These are phyloP conservation scores for Hirtodrosophila histrioides DNA, from an alignment of 2,888 invertebrate genomes.

Conservation along the genomic window DNA sequence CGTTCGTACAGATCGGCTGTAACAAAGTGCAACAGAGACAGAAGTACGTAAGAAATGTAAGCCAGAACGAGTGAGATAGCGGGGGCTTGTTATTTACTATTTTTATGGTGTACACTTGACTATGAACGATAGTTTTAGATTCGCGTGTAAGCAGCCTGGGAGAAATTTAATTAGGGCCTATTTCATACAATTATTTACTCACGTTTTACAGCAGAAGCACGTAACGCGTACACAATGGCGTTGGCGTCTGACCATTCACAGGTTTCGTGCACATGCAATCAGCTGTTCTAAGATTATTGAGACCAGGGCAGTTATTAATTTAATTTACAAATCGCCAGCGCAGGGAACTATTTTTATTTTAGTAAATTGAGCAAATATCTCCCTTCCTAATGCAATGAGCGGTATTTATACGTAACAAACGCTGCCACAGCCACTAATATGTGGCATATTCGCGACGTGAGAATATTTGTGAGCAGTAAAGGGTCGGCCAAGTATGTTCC, in stretches of 20 bases:
- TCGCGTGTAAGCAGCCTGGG: neutral
- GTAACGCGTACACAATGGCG: slow-evolving; percentile 55
- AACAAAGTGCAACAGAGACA: slow-evolving; percentile 36
- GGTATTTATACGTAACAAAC: too few relatives aligned
- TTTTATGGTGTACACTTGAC: neutral
- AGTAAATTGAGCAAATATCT: too few relatives aligned
- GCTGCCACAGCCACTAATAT: neutral
- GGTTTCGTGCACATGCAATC: slow-evolving; percentile 27
- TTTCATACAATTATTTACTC: slow-evolving; percentile 29
- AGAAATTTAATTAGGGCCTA: neutral
- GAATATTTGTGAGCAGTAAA: slow-evolving; percentile 3
- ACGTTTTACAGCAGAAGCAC: slow-evolving; percentile 38
- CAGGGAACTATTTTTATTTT: too few relatives aligned
- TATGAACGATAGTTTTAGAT: neutral
- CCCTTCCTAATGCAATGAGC: too few relatives aligned
- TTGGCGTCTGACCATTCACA: slow-evolving; percentile 52
- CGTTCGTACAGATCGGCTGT: slow-evolving; percentile 33
- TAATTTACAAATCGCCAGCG: too few relatives aligned
- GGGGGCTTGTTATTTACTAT: slow-evolving; percentile 11
- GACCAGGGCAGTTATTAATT: slow-evolving; percentile 13
- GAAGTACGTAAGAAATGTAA: slow-evolving; percentile 2
- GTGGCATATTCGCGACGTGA: neutral
- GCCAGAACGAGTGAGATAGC: slow-evolving; percentile 39
- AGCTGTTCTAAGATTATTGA: slow-evolving; percentile 36
- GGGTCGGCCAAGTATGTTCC: neutral